These are phyloP conservation scores for Helostoma temminkii DNA, from an alignment of 2,797 vertebrate genomes.

Conservation along the genomic window DNA sequence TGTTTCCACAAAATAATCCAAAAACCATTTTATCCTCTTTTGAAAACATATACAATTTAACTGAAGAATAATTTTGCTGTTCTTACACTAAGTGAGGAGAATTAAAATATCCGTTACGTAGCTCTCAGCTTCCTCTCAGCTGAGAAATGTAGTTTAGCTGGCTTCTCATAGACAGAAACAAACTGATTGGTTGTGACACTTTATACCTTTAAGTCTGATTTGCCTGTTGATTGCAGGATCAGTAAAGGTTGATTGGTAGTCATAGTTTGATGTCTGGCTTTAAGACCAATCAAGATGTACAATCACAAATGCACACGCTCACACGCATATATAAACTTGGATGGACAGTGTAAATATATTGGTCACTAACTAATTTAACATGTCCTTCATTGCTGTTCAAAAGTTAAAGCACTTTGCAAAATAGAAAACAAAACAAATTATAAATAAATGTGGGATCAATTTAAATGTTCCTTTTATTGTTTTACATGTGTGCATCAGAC, in stretches of 20 bases:
- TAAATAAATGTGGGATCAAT: slow-evolving; percentile 3
- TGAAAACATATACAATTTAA: neutral
- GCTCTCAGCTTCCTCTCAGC: neutral
- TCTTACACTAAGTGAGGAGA: neutral
- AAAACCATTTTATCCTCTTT: neutral
- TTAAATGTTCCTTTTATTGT: slow-evolving; percentile 16
- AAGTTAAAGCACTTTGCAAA: slow-evolving; percentile 34
- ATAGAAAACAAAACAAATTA: slow-evolving; percentile 21
- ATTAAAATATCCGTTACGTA: neutral
- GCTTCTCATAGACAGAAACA: neutral
- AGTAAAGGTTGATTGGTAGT: slow-evolving; percentile 39
- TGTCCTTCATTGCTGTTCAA: neutral
- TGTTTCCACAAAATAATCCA: neutral
- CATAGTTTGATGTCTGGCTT: slow-evolving; percentile 52
- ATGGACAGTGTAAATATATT: slow-evolving; percentile 14
- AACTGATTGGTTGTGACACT: slow-evolving; percentile 21
- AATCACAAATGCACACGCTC: slow-evolving; percentile 4
- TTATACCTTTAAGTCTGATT: slow-evolving; percentile 26
- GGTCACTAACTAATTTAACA: slow-evolving; percentile 21
- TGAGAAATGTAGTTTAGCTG: neutral
- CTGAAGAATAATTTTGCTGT: neutral
- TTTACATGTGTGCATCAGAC: slow-evolving; percentile 4
- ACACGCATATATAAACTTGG: slow-evolving; percentile 1
- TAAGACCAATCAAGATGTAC: neutral
- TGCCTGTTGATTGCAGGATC: slow-evolving; percentile 58